Base-by-base conservation (phyloP, 2,797 vertebrate species). In the Galago senegalensis region DNA sequence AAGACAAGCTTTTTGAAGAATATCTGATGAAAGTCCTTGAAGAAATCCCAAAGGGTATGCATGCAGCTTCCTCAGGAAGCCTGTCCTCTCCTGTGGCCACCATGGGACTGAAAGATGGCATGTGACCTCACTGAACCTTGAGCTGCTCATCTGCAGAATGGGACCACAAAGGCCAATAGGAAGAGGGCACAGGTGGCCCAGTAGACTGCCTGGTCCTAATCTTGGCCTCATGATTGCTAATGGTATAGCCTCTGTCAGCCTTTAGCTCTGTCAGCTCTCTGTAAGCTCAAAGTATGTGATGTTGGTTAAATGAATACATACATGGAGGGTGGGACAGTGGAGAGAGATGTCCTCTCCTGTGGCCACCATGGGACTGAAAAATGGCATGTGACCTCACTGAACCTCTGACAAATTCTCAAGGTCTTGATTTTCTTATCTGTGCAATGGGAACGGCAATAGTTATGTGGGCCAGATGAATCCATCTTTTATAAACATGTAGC, bases 1-100 rank as follows among this genome's bases (percentile, higher is more conserved):
- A 99, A 98, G 96, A 99, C n/a, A 98, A 98, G 98, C 96, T 96
- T 23, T 99, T 98, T 69, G 98, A 99, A 97, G 98, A 99, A 97
- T 99, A 99, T 94, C 94, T 99, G 93, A 95, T 98, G 93, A 98
- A 99, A 98, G 98, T 98, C 43, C 89, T 98, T 11, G 97, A 99
- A 95, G 97, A 98, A 95, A 97, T 99, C 67, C 99, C 98, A 67
- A 98, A 98, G 43, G 98, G 98, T 99, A 98, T 95, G 98, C 63
- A 2, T 1, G 18, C 2, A 0, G 14, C 67, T 37, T 84, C 72
- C 2, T 5, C 0, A 3, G 65, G 40, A 21, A 67, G 58, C 37
- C 37, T 13, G 49, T 69, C 67, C 34, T 34, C 70, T 82, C 53
- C 1, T 12, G 23, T 0, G 2, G 70, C 40, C 29, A 18, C 63